Evolutionary conservation across 2,888 invertebrate species (phyloP).

Genomic region (Stenodema calcarata): DNA sequence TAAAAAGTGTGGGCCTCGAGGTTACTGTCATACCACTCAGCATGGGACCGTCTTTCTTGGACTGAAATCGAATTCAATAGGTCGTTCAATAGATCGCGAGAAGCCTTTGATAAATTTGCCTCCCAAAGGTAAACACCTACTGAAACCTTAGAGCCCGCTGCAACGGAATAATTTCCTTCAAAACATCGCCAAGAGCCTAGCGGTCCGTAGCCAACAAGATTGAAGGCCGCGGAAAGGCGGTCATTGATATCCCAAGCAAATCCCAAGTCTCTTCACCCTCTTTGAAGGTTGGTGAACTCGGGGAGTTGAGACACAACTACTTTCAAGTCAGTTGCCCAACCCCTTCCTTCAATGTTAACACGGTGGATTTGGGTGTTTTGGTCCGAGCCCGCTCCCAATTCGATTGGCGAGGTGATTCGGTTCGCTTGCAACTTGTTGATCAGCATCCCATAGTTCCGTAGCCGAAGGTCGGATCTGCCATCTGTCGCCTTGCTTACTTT

Average conservation of each 20-base stretch:
- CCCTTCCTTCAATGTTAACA: background rate
- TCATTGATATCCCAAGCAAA: background rate
- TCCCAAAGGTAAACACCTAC: too few relatives aligned
- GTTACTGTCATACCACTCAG: too few relatives aligned
- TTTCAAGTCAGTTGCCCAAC: constrained; percentile 6
- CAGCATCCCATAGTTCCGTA: background rate
- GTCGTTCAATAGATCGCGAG: too few relatives aligned
- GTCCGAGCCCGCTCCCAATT: constrained; percentile 1
- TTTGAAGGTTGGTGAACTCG: constrained; percentile 16
- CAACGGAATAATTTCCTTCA: background rate
- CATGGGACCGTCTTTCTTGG: too few relatives aligned
- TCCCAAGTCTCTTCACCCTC: background rate
- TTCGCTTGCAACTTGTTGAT: background rate
- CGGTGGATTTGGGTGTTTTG: constrained; percentile 19
- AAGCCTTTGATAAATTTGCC: too few relatives aligned
- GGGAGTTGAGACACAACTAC: background rate
- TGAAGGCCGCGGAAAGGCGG: background rate
- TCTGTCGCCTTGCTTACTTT: background rate
- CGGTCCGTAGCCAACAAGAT: background rate
- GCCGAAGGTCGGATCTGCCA: background rate
- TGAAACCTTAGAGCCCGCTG: too few relatives aligned
- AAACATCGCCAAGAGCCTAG: background rate
- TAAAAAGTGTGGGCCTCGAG: too few relatives aligned
- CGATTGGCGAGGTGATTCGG: background rate
- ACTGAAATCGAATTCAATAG: too few relatives aligned